A percentile compares a stretch with the other conserved stretches of the same genome.
These are phyloP conservation scores for Fulmarus glacialis DNA, from an alignment of 2,113 vertebrate genomes.

Conservation along the genomic window DNA sequence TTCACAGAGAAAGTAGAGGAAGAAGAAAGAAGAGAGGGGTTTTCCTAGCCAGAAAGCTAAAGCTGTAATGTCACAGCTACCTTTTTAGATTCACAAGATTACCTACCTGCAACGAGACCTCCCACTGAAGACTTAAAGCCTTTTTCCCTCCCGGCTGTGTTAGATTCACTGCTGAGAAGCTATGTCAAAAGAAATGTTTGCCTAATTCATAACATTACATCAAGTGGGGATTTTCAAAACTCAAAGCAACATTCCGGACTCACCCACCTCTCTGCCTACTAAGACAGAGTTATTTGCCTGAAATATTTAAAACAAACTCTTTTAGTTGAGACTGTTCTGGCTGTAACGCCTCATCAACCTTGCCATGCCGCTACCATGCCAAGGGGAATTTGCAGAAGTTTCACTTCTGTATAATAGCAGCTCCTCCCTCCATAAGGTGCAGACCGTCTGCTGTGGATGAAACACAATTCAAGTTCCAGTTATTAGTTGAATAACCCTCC, in stretches of 20 bases:
- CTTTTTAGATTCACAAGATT: not conserved
- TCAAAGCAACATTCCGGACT: not conserved
- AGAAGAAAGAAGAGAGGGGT: not conserved
- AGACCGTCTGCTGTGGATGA: not conserved
- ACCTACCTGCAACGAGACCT: not conserved
- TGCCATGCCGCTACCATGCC: not conserved
- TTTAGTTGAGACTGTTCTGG: not conserved
- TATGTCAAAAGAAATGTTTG: not conserved
- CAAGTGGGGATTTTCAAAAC: not conserved
- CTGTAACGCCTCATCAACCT: not conserved
- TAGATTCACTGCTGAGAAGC: not conserved
- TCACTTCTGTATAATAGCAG: fast-evolving
- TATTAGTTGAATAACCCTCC: not conserved
- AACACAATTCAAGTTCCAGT: not conserved
- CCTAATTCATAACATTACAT: not conserved
- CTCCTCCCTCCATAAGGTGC: not conserved
- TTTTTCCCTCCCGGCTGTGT: not conserved
- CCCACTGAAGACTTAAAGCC: not conserved
- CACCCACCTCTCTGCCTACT: not conserved
- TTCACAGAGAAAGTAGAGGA: not conserved
- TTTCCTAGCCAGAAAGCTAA: not conserved
- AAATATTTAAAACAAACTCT: not conserved
- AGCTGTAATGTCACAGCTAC: not conserved
- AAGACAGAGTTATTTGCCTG: not conserved
- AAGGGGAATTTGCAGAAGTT: not conserved